Evolutionary conservation across 2,888 invertebrate genomes (phyloP), one percentile per base, ranked within the genome.

Genomic region (Tetheella fluctuosa): DNA sequence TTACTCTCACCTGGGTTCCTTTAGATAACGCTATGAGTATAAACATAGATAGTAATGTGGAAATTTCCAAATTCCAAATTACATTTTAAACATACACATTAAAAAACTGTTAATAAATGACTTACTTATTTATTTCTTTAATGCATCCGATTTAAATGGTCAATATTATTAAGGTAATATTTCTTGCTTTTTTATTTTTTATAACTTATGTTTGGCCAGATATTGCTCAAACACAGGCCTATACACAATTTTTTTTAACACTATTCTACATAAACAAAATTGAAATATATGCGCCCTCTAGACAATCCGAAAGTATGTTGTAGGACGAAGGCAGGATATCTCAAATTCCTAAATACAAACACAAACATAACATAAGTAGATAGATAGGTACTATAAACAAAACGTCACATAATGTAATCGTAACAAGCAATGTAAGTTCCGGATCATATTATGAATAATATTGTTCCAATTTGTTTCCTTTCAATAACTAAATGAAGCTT

Each of bases 21-120:
- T 7, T 30, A 54, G 60, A 60, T 63, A 63, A 60, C 28, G 23
- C 52, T n/a, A n/a, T n/a, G n/a, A 17, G 54, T 59, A 48, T 23
- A 48, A 25, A 58, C 25, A 28, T 12, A 28, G 30, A 52, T 52
- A 52, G 55, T 34, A 34, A 55, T 23, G 15, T 20, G 20, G 20
- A 28, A 12, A 0, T 23, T 17, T 13, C 3, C n/a, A 8, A 34
- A 55, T 55, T 10, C 17, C 8, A 10, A 7, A 17, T 54, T 20
- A 28, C 30, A 7, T 54, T 10, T 17, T 54, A 10, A 2, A 10
- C 10, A 6, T 28, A 28, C 7, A 28, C 1, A 28, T 7, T 25
- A 53, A 23, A 23, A 4, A 23, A 13, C 13, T 25, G n/a, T 28
- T 23, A 8, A 52, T 12, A 7, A 10, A 34, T 34, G 10, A 34